Base-by-base conservation (phyloP, 1,140 invertebrate genomes). In the Pteromalus puparum region DNA sequence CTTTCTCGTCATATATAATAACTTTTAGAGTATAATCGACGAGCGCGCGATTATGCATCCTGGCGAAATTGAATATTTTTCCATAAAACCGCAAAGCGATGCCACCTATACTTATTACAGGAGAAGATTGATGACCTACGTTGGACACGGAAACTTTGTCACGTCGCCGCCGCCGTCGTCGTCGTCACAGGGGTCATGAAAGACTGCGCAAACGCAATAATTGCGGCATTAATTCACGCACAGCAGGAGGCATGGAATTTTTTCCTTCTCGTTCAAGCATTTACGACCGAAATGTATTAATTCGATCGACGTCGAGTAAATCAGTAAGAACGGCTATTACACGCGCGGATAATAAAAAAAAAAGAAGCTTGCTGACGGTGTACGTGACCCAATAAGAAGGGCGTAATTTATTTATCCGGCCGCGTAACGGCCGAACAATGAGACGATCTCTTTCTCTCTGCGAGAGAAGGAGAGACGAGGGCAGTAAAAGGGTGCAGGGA, bases 11-110 rank as follows among this genome's bases (percentile, higher is more conserved):
- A 7, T 46, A 46, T 53, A 53, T 30, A 5, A 53, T 30, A 5
- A 34, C 30, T 34, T 34, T 53, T 78, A 4, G 13, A 34, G n/a
- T 65, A n/a, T n/a, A 38, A 78, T 65, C 38, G 30, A 78, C 1
- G 1, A 65, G n/a, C 28, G 38, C 6, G 77, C 13, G 7, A 81
- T 67, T 67, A 46, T 46, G 38, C 74, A n/a, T 42, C 74, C 26
- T 30, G 34, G n/a, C 15, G n/a, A 80, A 80, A 80, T 79, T 67
- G 77, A 80, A 80, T 80, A 68, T 46, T 80, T 80, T 70, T 68
- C 12, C 65, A 13, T 70, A 30, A 70, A 80, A 80, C 38, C 26
- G 67, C 12, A 18, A 26, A 68, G 18, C 10, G 65, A n/a, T n/a
- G n/a, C n/a, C n/a, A n/a, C n/a, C n/a, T 68, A 13, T 30, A 34